Percentiles rank a stretch among this genome's conserved stretches.
phyloP scores from a whole-genome alignment of 2,888 invertebrate genomes.

The Pedicia rivosa region DNA sequence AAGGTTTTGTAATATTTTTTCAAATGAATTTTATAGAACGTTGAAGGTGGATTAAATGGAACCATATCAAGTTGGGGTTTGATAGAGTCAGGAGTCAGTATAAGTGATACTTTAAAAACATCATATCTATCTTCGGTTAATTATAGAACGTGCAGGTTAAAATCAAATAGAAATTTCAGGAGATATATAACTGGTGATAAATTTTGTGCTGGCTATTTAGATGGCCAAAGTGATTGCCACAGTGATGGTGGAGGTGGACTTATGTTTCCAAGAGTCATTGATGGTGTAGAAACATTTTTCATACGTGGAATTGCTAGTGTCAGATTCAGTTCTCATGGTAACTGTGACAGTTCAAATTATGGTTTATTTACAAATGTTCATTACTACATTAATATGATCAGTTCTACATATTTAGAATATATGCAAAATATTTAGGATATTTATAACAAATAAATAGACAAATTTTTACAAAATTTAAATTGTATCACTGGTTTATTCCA shows the following conservation, averaged over 20 bases:
- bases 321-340: background rate
- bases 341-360: constrained; percentile 1
- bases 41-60: constrained; percentile 11
- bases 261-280: background rate
- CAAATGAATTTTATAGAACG: too few relatives aligned
- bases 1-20: too few relatives aligned
- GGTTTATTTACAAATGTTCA: background rate
- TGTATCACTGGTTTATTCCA: too few relatives aligned
- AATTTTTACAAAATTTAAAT: too few relatives aligned
- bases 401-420: background rate
- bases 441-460: too few relatives aligned
- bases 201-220: constrained; percentile 20
- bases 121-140: constrained; percentile 4
- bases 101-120: constrained; percentile 9
- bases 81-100: constrained; percentile 3
- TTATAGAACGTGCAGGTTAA: constrained; percentile 10
- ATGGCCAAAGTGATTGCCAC: constrained; percentile 14
- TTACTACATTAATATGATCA: background rate
- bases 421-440: too few relatives aligned
- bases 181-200: constrained; percentile 19
- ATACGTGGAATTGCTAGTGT: constrained; percentile 1
- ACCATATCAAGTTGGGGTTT: constrained; percentile 12
- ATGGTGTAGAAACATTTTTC: background rate
- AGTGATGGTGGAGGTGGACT: constrained; percentile 21
- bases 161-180: constrained; percentile 10